Base-by-base conservation (phyloP, 2,797 vertebrate species). In the Neosilurus mollespiculum region DNA sequence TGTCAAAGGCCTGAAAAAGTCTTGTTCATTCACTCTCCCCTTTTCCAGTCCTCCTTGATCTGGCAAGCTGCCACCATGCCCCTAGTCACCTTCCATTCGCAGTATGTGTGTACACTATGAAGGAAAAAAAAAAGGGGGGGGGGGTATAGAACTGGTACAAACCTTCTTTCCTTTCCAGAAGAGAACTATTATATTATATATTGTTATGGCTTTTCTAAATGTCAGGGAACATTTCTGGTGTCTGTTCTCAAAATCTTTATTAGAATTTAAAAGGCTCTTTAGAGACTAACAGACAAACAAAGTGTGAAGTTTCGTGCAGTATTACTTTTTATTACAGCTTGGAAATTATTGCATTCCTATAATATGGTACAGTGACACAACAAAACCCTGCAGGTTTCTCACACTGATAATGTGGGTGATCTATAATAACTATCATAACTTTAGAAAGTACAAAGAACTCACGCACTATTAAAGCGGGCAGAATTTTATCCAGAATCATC, bases 1-100 rank as follows among this genome's bases (percentile, higher is more conserved):
- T 85, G 84, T 88, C 83, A 86, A 87, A 88, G 87, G 78, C 80
- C 80, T 83, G 83, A 86, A 82, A 83, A 86, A 88, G 82, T 84
- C 82, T 85, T 84, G 84, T 87, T 89, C 84, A 87, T 89, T 88
- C 87, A 87, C 80, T 86, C 81, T 87, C 85, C 87, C 85, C 85
- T 86, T 85, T 87, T 84, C 82, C 71, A 88, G 87, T 87, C 86
- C 86, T 89, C 89, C 84, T 85, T 80, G 87, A 87, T 87, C 79
- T 88, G 87, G 89, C 86, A 82, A 54, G 49, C 70, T 81, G 85
- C 89, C 89, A 89, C 65, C 81, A 62, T 87, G 89, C 84, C 86
- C 87, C 87, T 83, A 83, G 86, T 85, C 83, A 87, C 87, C 87
- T 87, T 83, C 79, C 75, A 30, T 58, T 53, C 71, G 51, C 73